These are phyloP conservation scores for Galeopterus variegatus DNA, from an alignment of 2,113 vertebrate species.

Conservation along the genomic window DNA sequence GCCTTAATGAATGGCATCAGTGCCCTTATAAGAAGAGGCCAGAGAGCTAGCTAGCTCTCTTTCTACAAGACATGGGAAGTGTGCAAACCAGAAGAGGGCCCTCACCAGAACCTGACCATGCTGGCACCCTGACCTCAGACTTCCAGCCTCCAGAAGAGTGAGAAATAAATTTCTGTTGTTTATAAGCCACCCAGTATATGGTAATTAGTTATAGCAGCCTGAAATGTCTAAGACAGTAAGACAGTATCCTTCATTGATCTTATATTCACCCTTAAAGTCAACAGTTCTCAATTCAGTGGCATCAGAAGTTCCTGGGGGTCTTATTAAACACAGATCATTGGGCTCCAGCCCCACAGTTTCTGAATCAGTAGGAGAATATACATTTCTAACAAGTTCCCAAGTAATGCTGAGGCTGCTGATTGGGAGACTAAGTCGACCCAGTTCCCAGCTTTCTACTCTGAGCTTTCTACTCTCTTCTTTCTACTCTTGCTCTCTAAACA, in stretches of 20 bases:
- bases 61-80: background rate
- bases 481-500: background rate
- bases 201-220: background rate
- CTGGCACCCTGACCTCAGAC: background rate
- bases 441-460: background rate
- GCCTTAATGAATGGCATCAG: background rate
- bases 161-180: background rate
- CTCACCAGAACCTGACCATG: background rate
- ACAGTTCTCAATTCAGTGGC: background rate
- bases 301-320: background rate
- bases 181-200: background rate
- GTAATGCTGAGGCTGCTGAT: background rate
- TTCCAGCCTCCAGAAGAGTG: background rate
- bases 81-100: background rate
- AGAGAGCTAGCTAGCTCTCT: background rate
- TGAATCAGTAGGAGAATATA: background rate
- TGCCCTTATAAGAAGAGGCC: background rate
- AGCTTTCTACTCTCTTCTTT: background rate
- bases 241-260: background rate
- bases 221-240: background rate
- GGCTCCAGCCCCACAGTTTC: conserved; percentile 4
- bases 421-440: background rate
- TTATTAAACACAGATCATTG: background rate
- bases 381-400: background rate
- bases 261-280: background rate